Evolutionary conservation across 2,888 invertebrate genomes (phyloP).

Genomic region (Andrena chrysosceles): DNA sequence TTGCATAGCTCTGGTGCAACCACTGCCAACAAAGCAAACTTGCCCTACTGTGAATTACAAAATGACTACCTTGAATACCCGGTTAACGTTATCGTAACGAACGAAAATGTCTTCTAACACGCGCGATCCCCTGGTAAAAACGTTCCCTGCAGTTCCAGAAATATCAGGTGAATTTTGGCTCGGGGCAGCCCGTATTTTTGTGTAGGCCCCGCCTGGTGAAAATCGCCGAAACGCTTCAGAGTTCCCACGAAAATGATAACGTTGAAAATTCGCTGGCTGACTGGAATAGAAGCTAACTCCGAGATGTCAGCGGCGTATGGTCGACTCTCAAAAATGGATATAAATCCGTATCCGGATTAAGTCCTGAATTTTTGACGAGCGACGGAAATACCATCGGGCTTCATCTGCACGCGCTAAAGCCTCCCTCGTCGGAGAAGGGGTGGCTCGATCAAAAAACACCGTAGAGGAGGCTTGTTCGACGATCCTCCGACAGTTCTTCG

Average conservation of each 20-base stretch:
- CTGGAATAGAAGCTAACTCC: slow-evolving; percentile 12
- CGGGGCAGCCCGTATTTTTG: not conserved
- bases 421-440: not conserved
- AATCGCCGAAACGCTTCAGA: slow-evolving; percentile 5
- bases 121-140: not conserved
- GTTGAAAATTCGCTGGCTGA: not conserved
- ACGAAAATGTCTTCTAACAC: not conserved
- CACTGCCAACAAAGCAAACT: too few relatives aligned
- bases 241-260: slow-evolving; percentile 5
- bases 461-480: not conserved
- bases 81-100: too few relatives aligned
- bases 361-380: slow-evolving; percentile 9
- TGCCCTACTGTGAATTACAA: too few relatives aligned
- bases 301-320: slow-evolving; percentile 18
- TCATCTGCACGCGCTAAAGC: not conserved
- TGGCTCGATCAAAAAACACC: not conserved
- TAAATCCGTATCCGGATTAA: slow-evolving; percentile 22
- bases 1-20: too few relatives aligned
- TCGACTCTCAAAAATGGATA: slow-evolving; percentile 39
- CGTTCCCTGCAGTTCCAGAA: not conserved
- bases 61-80: too few relatives aligned
- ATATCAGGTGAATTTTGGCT: not conserved
- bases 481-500: not conserved
- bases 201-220: not conserved
- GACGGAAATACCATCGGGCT: not conserved